Conservation (phyloP, 2,888 invertebrate species). For the Lithophane leautieri region DNA sequence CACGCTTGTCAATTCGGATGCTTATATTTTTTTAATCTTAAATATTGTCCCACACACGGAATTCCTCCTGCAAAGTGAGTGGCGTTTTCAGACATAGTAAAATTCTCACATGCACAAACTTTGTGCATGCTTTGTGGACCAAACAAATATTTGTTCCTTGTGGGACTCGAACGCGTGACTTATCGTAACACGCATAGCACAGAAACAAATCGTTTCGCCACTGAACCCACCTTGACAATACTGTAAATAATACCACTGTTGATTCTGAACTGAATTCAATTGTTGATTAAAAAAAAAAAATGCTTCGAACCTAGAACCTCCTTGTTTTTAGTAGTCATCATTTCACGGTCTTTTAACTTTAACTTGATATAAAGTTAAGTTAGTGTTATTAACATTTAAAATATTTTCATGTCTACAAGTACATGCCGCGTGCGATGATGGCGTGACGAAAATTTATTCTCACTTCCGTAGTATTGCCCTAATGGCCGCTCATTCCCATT, state of each 20-base stretch:
- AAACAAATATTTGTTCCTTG: neutral
- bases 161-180: conserved; percentile 8
- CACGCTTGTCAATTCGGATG: too few species aligned
- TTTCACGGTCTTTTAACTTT: conserved; percentile 14
- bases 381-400: conserved; percentile 42
- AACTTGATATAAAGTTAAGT: conserved; percentile 8
- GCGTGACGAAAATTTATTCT: conserved; percentile 65
- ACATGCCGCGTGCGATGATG: conserved; percentile 46
- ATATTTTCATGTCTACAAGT: conserved; percentile 41
- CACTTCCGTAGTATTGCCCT: conserved; percentile 62
- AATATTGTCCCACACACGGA: rapidly evolving
- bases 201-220: neutral
- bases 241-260: neutral
- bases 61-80: neutral
- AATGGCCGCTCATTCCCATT: conserved; percentile 59
- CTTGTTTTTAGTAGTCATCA: too few species aligned
- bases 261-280: neutral
- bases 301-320: too few species aligned
- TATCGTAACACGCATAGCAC: rapidly evolving
- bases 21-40: too few species aligned
- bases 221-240: neutral
- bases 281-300: neutral
- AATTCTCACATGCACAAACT: neutral
- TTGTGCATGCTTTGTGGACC: neutral
- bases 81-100: neutral